Evolutionary conservation across 64 coral and sea anemone species (phyloP), one percentile per base, ranked within the genome.

Genomic region (Acropora tenuis): DNA sequence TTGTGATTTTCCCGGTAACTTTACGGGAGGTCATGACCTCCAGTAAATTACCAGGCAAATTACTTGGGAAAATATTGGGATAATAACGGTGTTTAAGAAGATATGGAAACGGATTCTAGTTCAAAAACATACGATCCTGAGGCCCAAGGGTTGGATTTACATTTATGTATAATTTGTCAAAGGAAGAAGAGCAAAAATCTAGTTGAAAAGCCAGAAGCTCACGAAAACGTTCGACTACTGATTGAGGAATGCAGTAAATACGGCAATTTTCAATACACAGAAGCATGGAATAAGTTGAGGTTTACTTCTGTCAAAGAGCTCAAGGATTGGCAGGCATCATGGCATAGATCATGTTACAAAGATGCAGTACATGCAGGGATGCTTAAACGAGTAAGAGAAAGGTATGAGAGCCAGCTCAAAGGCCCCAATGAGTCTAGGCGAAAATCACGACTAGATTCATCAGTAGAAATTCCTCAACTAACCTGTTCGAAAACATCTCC

Each of bases 101-200:
- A 48, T 91, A 74, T 75, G 78, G 66, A 71, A 75, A 72, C 69
- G 48, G 78, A 75, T 84, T 77, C 79, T 91, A 69, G 69, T 75
- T 69, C 16, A 77, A 66, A 74, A 74, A 76, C 69, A 74, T 65
- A 89, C 55, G 74, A 77, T 42, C 5, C 75, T 74, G 80, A 91
- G 20, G 30, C 66, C 72, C 61, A 86, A 86, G 73, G 80, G 65
- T 75, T 67, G 7, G 75, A 87, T 93, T 80, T 80, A 69, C 63
- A 78, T 86, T 73, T 87, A 66, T 80, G 91, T 80, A 80, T 87
- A 77, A 73, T 87, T 80, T 93, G 91, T 80, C 91, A 88, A 80
- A 69, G 60, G 44, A 73, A 93, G 73, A 87, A 13, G 41, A 73
- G 61, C n/a, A 60, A 92, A 93, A 46, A 68, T 57, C 78, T 88